Evolutionary conservation across 2,888 invertebrate species (phyloP), one percentile per base, ranked within the genome.

Genomic region (Luperina testacea): DNA sequence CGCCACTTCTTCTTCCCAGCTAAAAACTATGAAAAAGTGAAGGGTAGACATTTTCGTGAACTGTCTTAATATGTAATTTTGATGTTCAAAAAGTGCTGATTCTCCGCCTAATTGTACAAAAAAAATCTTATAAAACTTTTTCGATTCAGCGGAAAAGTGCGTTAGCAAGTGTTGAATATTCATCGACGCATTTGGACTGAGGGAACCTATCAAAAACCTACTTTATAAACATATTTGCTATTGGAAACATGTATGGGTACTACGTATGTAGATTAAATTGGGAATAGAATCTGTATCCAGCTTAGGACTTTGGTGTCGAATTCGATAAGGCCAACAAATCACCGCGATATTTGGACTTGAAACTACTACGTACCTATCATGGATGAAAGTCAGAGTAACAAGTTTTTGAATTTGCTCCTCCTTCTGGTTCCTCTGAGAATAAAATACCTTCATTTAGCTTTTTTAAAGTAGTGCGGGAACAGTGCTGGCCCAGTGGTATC

Each of bases 91-190:
- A 51, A 51, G 6, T 51, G 6, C 17, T 17, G 6, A 17, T 51
- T 51, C 51, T 51, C 17, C 51, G 1, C 17, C 51, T 17, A 17
- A 17, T 51, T 51, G 17, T 51, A 20, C 17, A 48, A 51, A 51
- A 51, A 51, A 51, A 51, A 20, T 2, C 7, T 24, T 13, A 4
- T 20, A 38, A 8, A 53, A 53, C 5, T 17, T 32, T 9, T 77
- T 67, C 17, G 24, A 27, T 24, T n/a, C 5, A 20, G 20, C 42
- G 17, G 42, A 42, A 11, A 32, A 32, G 24, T 27, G 0, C 15
- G 38, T 32, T 80, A 72, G 72, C 81, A 38, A 71, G 15, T 27
- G 38, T 61, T 80, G 69, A 76, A 75, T 80, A 82, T 82, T 84
- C 76, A 84, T 80, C 0, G 63, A 65, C 53, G 20, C 13, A 69